These are phyloP conservation scores for Parapristionchus giblindavisi DNA, from an alignment of 2,888 invertebrate species.

Conservation along the genomic window DNA sequence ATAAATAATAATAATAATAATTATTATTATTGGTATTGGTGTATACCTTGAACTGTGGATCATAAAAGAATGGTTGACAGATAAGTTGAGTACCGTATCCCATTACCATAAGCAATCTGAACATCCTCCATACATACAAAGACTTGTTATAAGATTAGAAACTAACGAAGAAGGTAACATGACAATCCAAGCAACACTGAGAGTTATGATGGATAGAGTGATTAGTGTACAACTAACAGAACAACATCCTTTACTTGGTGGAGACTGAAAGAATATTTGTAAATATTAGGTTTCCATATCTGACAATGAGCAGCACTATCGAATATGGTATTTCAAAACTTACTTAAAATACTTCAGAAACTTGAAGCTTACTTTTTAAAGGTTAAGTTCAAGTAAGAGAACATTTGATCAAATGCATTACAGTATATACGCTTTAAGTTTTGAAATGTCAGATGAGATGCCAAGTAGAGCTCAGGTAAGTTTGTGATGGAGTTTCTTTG, in stretches of 20 bases:
- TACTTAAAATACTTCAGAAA: no score
- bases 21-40: no score
- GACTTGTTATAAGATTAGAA: background rate
- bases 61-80: constrained; percentile 12
- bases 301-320: background rate
- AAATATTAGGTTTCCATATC: no score
- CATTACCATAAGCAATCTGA: background rate
- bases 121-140: background rate
- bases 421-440: no score
- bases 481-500: no score
- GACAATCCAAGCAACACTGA: background rate
- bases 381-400: no score
- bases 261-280: background rate
- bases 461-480: no score
- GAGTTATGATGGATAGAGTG: background rate
- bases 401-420: no score
- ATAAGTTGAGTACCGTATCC: constrained; percentile 2
- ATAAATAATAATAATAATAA: no score
- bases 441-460: no score
- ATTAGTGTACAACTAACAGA: constrained; percentile 5
- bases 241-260: background rate
- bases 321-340: no score
- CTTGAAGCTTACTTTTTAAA: no score
- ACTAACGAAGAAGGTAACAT: background rate
- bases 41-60: background rate